phyloP scores from a whole-genome alignment of 2,888 invertebrate genomes.

The Bombylius major region DNA sequence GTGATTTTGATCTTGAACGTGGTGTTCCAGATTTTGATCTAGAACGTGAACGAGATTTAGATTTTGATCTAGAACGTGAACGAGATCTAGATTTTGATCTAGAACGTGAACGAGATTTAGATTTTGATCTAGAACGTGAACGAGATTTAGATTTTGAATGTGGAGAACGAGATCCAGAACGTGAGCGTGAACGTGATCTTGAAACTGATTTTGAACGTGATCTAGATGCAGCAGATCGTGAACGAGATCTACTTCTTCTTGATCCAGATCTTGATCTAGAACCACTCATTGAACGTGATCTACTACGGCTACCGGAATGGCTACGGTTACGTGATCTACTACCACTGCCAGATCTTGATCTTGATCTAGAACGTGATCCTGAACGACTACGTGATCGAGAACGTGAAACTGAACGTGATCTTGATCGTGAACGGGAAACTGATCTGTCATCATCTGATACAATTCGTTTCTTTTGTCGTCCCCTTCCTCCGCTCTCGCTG shows the following conservation, averaged over 20 bases:
- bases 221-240: slow-evolving; percentile 33
- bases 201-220: slow-evolving; percentile 43
- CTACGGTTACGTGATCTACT: slow-evolving; percentile 31
- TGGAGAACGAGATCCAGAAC: slow-evolving; percentile 33
- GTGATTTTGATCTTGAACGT: slow-evolving; percentile 21
- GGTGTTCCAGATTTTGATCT: slow-evolving; percentile 22
- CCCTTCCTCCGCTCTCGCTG: slow-evolving; percentile 38
- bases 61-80: slow-evolving; percentile 31
- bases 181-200: slow-evolving; percentile 20
- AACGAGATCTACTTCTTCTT: slow-evolving; percentile 40
- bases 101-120: slow-evolving; percentile 24
- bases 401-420: slow-evolving; percentile 28
- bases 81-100: slow-evolving; percentile 17
- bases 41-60: slow-evolving; percentile 27
- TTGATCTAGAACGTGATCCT: slow-evolving; percentile 26
- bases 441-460: slow-evolving; percentile 47
- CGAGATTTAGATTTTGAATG: slow-evolving; percentile 30
- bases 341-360: slow-evolving; percentile 24
- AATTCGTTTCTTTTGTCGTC: slow-evolving; percentile 44
- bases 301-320: slow-evolving; percentile 16
- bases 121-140: slow-evolving; percentile 29
- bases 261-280: slow-evolving; percentile 33
- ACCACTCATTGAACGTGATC: slow-evolving; percentile 23
- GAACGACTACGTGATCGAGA: slow-evolving; percentile 34
- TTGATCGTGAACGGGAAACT: slow-evolving; percentile 18